phyloP scores from a whole-genome alignment of 2,888 invertebrate species.

The Pardosa pseudoannulata region DNA sequence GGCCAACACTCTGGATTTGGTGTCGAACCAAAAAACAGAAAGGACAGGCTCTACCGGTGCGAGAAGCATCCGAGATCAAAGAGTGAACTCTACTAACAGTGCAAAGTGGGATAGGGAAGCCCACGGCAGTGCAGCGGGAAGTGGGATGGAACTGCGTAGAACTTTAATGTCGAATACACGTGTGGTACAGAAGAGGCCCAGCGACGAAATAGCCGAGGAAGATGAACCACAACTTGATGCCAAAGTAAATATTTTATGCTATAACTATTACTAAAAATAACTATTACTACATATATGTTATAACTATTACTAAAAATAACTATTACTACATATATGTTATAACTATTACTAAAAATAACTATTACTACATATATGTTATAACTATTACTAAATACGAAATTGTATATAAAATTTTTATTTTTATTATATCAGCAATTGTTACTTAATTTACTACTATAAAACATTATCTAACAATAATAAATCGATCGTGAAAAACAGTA shows the following conservation, averaged over 20 bases:
- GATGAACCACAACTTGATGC: conserved; percentile 33
- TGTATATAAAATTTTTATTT: too few relatives aligned
- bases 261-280: too few relatives aligned
- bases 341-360: too few relatives aligned
- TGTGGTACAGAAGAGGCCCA: conserved; percentile 24
- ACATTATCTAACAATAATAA: too few relatives aligned
- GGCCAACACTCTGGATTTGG: conserved; percentile 50
- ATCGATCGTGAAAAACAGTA: too few relatives aligned
- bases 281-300: too few relatives aligned
- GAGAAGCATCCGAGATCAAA: not conserved
- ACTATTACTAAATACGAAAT: too few relatives aligned
- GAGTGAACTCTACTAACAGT: not conserved
- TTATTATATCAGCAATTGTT: too few relatives aligned
- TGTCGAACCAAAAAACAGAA: conserved; percentile 4
- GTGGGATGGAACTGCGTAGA: conserved; percentile 11
- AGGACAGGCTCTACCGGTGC: not conserved
- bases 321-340: too few relatives aligned
- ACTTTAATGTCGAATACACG: conserved; percentile 13
- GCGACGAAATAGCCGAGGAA: conserved; percentile 10
- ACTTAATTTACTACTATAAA: too few relatives aligned
- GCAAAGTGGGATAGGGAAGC: not conserved
- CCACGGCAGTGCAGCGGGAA: conserved; percentile 4
- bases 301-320: too few relatives aligned
- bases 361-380: too few relatives aligned
- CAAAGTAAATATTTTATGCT: conserved; percentile 61